phyloP scores from a whole-genome alignment of 1,140 invertebrate species.

The Chrysomallon squamiferum region DNA sequence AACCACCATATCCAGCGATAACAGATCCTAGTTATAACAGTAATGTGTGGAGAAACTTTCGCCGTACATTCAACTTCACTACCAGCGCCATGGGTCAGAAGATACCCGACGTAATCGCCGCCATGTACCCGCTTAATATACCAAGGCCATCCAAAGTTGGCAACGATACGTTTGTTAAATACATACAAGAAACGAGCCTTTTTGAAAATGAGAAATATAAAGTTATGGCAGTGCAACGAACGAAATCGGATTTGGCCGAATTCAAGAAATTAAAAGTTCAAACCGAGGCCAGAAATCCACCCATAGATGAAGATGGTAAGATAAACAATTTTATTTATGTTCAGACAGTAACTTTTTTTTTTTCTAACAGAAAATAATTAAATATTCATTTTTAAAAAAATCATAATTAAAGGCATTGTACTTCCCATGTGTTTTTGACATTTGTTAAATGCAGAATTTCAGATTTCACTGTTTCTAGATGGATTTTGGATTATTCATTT shows the following conservation, averaged over 20 bases:
- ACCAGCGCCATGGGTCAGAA: constrained; percentile 47
- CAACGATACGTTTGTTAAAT: constrained; percentile 57
- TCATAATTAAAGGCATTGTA: neutral
- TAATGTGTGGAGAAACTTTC: constrained; percentile 62
- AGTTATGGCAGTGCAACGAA: constrained; percentile 50
- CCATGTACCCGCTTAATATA: constrained; percentile 61
- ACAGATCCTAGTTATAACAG: constrained; percentile 58
- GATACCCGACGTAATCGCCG: constrained; percentile 55
- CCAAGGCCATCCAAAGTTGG: constrained; percentile 57
- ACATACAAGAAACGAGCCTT: constrained; percentile 49
- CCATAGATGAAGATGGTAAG: constrained; percentile 58
- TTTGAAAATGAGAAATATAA: constrained; percentile 54
- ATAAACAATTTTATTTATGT: neutral
- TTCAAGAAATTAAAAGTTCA: constrained; percentile 51
- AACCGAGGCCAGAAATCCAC: constrained; percentile 57
- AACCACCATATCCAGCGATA: constrained; percentile 43
- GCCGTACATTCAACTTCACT: constrained; percentile 52
- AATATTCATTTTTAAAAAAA: constrained; percentile 2
- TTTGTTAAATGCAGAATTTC: neutral
- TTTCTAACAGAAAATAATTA: no score
- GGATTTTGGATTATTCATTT: no score
- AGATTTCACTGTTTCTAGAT: no score
- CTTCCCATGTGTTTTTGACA: neutral
- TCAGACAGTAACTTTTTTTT: no score
- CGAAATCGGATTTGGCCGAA: constrained; percentile 46